Evolutionary conservation across 2,797 vertebrate species (phyloP), one percentile per base, ranked within the genome.

Genomic region (Tachyglossus aculeatus): DNA sequence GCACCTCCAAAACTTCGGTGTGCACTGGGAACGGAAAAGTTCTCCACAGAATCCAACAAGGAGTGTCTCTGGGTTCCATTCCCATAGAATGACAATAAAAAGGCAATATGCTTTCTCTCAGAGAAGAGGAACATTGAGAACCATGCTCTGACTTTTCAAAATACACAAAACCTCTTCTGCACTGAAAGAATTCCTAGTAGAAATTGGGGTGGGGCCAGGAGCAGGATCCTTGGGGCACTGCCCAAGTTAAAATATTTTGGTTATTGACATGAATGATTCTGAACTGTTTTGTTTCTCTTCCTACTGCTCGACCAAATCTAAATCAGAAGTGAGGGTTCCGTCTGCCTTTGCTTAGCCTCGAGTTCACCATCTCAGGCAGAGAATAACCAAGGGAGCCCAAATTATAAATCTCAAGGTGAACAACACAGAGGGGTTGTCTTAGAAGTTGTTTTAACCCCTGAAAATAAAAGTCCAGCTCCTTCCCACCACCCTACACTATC

Each of bases 21-120:
- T 25, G 70, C 77, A 78, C 22, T 83, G 68, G 84, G 38, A 80
- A 89, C 83, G 55, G 73, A 65, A 22, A 63, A 56, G 76, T 86
- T 80, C 82, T 78, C 74, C 19, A 37, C 83, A 69, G 77, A 84
- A 81, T 76, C 73, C 25, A 71, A 56, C 71, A 45, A 36, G 12
- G 25, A 6, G 67, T 48, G 19, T 80, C 8, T 78, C 86, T 79
- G 82, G 68, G 81, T 82, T 91, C 67, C 80, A 89, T 80, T 89
- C 87, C 67, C 83, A 65, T 74, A 74, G 77, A 63, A 68, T 48
- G 66, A 80, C 80, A 67, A 77, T 75, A 48, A 77, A 83, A 87
- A 83, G 90, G 91, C 91, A 93, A 90, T 91, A 91, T 93, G 92
- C 90, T 92, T 93, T 92, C 81, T 89, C 88, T 93, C 91, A 92